These are phyloP conservation scores for Zygaena filipendulae DNA, from an alignment of 2,888 invertebrate genomes.

Conservation along the genomic window DNA sequence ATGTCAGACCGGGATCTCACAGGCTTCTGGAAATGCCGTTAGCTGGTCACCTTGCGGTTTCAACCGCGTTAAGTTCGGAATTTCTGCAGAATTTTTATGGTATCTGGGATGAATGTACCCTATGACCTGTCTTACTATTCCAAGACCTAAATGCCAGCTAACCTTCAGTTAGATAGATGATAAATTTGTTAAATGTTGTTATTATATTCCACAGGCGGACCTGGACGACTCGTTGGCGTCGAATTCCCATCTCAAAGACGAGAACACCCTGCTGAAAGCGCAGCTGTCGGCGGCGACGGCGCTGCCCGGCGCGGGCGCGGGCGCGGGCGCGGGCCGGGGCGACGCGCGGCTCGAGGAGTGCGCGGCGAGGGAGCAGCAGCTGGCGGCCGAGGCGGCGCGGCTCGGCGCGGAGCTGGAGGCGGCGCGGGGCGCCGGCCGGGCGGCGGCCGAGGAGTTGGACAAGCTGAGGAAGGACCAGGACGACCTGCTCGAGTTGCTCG, in stretches of 20 bases:
- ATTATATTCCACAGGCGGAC: conserved; percentile 43
- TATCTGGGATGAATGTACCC: no score
- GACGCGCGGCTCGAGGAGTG: conserved; percentile 18
- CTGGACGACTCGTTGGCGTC: conserved; percentile 76
- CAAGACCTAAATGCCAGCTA: no score
- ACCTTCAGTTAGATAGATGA: no score
- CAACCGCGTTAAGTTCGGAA: no score
- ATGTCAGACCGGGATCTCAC: no score
- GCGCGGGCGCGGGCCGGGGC: conserved; percentile 2
- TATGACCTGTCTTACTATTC: no score
- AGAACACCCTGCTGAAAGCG: conserved; percentile 87
- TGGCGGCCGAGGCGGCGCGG: conserved; percentile 24
- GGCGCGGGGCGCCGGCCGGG: conserved; percentile 23
- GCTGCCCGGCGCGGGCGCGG: conserved; percentile 1
- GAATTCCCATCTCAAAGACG: conserved; percentile 82
- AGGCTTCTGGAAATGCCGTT: no score
- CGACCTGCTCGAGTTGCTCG: conserved; percentile 87
- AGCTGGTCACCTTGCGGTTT: no score
- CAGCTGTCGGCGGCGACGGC: conserved; percentile 63
- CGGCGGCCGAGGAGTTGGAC: conserved; percentile 60
- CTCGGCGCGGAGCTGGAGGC: conserved; percentile 22
- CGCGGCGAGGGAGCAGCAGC: conserved; percentile 24
- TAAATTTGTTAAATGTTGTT: no score
- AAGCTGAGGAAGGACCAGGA: conserved; percentile 90
- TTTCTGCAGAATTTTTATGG: no score